phyloP scores from a whole-genome alignment of 1,140 invertebrate genomes.

The Hesperophylax magnus region DNA sequence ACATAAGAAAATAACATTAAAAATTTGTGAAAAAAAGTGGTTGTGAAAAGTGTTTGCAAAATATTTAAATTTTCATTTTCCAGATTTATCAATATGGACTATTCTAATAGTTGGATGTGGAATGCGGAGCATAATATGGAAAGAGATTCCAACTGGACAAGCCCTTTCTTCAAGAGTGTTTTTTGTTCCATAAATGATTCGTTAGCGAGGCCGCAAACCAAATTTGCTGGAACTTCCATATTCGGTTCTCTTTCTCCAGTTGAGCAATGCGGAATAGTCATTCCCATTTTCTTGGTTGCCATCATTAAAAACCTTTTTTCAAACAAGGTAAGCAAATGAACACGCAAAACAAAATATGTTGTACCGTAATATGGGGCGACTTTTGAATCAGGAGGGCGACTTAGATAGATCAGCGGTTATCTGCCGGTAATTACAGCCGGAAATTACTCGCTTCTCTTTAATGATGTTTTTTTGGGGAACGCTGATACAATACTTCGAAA shows the following conservation, averaged over 20 bases:
- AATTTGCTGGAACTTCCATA: conserved; percentile 12
- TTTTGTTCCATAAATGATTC: conserved; percentile 41
- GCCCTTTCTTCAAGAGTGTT: conserved; percentile 40
- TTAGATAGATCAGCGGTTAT: too few species aligned
- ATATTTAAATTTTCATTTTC: not conserved
- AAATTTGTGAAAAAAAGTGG: too few species aligned
- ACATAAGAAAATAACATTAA: too few species aligned
- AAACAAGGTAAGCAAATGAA: conserved; percentile 42
- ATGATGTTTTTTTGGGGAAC: too few species aligned
- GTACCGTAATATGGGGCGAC: too few species aligned
- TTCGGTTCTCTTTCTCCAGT: conserved; percentile 26
- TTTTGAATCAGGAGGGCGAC: too few species aligned
- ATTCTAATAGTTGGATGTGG: not conserved
- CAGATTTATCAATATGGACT: conserved; percentile 13
- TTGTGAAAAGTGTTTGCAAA: not conserved
- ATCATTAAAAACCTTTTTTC: conserved; percentile 39
- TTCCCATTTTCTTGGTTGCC: conserved; percentile 37
- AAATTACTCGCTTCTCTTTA: too few species aligned
- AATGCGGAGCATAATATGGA: not conserved
- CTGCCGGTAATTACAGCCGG: too few species aligned
- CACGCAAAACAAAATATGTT: too few species aligned
- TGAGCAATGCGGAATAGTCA: conserved; percentile 42
- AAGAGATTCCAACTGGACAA: conserved; percentile 39
- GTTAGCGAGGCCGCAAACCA: conserved; percentile 28
- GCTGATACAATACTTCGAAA: too few species aligned